Evolutionary conservation across 53 echinoderm and acorn worm genomes (phyloP).

Genomic region (Zoroaster sp.): DNA sequence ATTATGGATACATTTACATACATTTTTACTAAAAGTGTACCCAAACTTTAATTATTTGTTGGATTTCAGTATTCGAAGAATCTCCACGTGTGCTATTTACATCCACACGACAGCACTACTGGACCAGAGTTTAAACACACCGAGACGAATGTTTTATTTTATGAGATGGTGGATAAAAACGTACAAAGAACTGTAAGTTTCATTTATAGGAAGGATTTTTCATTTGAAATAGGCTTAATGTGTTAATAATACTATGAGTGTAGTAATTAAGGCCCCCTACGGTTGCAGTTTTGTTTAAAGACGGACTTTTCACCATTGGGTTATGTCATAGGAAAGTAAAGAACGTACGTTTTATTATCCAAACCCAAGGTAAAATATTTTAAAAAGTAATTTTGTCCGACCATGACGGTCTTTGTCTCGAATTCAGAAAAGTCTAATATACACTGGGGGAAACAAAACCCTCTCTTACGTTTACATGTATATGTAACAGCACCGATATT

Average conservation of each 20-base stretch:
- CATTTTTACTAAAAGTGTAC: background rate
- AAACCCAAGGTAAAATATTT: background rate
- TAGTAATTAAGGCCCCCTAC: background rate
- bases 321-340: background rate
- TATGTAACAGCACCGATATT: too few species aligned
- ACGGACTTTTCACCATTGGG: too few species aligned
- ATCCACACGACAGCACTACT: constrained; percentile 59
- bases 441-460: too few species aligned
- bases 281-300: too few species aligned
- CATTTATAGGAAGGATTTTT: background rate
- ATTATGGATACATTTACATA: background rate
- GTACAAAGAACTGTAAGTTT: constrained; percentile 3
- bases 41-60: background rate
- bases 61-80: constrained; percentile 47
- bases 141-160: constrained; percentile 9
- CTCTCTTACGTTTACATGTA: too few species aligned
- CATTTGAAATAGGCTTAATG: background rate
- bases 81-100: constrained; percentile 37
- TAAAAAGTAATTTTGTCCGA: too few species aligned
- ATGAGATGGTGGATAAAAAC: constrained; percentile 61
- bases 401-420: too few species aligned
- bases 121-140: constrained; percentile 55
- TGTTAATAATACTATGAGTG: background rate
- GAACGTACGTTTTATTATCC: background rate
- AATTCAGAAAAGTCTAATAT: too few species aligned